Evolutionary conservation across 2,888 invertebrate species (phyloP).

Genomic region (Nymphalis c-album): DNA sequence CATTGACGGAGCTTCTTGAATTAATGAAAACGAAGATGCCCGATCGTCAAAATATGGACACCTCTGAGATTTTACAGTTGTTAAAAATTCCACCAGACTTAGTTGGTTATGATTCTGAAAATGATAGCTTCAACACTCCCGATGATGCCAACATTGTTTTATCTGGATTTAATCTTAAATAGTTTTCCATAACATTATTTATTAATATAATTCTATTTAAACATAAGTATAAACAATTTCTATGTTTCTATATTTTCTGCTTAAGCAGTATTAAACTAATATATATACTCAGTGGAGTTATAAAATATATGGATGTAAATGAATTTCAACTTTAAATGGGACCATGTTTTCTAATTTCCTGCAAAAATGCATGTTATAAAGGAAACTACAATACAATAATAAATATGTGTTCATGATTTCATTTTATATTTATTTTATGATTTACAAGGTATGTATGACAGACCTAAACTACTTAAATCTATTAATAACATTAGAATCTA

Average conservation of each 20-base stretch:
- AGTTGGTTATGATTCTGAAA: conserved; percentile 76
- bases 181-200: background rate
- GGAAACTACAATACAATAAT: too few relatives aligned
- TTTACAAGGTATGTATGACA: background rate
- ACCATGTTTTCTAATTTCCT: too few relatives aligned
- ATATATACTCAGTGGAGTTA: too few relatives aligned
- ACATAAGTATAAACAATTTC: too few relatives aligned
- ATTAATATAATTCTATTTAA: too few relatives aligned
- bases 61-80: conserved; percentile 70
- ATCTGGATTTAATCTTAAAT: conserved; percentile 52
- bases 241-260: too few relatives aligned
- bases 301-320: too few relatives aligned
- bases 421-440: background rate
- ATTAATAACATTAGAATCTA: conserved; percentile 80
- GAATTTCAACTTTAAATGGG: too few relatives aligned
- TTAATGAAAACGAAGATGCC: conserved; percentile 67
- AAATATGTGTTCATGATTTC: background rate
- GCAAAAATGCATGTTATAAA: too few relatives aligned
- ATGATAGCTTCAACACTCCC: conserved; percentile 72
- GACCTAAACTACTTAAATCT: conserved; percentile 19
- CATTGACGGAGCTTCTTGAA: conserved; percentile 73
- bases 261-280: too few relatives aligned
- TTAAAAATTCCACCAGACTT: conserved; percentile 74
- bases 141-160: conserved; percentile 62
- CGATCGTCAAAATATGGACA: conserved; percentile 67